Evolutionary conservation across 1,140 invertebrate species (phyloP).

Genomic region (Rhagoletis zephyria): DNA sequence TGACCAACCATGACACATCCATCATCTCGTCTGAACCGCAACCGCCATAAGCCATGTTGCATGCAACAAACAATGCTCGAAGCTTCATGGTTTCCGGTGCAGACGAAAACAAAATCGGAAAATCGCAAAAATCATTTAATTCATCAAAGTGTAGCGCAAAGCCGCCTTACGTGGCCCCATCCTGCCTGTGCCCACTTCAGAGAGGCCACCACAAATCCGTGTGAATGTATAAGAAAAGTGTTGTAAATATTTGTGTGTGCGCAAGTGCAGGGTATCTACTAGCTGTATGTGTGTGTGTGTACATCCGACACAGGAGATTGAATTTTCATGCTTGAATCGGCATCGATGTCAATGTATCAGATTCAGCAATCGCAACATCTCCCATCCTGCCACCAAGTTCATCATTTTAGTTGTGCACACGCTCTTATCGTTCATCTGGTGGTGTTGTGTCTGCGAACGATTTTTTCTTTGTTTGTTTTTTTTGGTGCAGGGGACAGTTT

Average conservation of each 20-base stretch:
- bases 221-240: neutral
- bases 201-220: neutral
- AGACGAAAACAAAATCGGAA: neutral
- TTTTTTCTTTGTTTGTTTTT: neutral
- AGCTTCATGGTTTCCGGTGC: neutral
- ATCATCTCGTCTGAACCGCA: neutral
- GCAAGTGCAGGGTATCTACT: neutral
- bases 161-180: no score
- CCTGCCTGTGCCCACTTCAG: neutral
- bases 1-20: neutral
- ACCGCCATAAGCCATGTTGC: neutral
- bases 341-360: neutral
- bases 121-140: constrained; percentile 8
- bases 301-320: neutral
- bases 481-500: no score
- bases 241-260: neutral
- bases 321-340: neutral
- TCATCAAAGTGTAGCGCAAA: constrained; percentile 18
- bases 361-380: neutral
- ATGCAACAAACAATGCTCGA: neutral
- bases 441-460: neutral
- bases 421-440: neutral
- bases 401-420: neutral
- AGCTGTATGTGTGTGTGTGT: neutral
- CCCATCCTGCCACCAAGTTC: neutral